phyloP scores from a whole-genome alignment of 2,888 invertebrate genomes.

The Coenonympha glycerion region DNA sequence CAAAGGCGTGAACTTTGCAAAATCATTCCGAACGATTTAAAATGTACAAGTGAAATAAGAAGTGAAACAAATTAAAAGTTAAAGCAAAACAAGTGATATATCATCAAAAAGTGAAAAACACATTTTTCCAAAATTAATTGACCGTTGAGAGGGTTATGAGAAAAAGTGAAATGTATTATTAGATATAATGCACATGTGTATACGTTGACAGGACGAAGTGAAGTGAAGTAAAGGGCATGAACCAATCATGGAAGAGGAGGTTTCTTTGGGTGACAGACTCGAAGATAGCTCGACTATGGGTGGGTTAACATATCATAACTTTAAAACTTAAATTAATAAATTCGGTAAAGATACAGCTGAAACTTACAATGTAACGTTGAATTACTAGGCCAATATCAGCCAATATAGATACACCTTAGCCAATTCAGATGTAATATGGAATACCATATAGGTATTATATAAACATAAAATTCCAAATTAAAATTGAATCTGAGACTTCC shows the following conservation, averaged over 20 bases:
- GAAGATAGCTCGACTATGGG: constrained; percentile 57
- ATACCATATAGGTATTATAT: too few species aligned
- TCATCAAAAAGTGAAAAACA: background rate
- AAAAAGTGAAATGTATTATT: background rate
- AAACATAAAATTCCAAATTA: too few species aligned
- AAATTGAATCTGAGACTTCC: too few species aligned
- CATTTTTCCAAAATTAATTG: background rate
- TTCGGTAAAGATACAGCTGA: too few species aligned
- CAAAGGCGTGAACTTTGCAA: background rate
- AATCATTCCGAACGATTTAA: background rate
- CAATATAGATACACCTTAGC: too few species aligned
- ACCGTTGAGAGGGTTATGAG: background rate
- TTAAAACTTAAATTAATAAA: too few species aligned
- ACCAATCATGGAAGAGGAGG: constrained; percentile 55
- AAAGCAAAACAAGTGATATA: background rate
- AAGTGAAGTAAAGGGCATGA: constrained; percentile 43
- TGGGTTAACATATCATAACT: constrained; percentile 36
- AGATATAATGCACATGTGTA: constrained; percentile 10
- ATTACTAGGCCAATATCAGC: too few species aligned
- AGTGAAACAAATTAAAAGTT: background rate
- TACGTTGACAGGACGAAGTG: constrained; percentile 10
- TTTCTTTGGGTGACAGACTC: constrained; percentile 56
- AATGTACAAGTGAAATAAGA: background rate
- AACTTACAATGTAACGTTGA: too few species aligned
- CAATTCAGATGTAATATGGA: too few species aligned